Conservation (phyloP, 2,113 vertebrate genomes). For the Tenebrosternarchus preto region DNA sequence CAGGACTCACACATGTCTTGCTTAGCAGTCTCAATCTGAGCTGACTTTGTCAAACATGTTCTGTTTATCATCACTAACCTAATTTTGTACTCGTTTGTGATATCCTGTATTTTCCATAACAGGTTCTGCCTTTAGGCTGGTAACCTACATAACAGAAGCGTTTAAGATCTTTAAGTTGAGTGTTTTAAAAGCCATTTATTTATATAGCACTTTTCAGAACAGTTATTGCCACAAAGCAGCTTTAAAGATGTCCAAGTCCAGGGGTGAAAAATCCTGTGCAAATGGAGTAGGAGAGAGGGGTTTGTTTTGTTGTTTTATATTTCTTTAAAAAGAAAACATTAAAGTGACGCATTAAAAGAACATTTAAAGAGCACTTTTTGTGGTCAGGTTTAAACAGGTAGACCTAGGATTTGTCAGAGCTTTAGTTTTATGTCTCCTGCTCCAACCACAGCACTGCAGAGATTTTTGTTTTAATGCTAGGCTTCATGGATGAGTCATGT, state of each 20-base stretch:
- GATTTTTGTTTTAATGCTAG: conserved; percentile 5
- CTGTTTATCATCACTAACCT: conserved; percentile 10
- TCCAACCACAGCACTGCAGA: neutral
- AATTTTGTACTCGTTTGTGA: neutral
- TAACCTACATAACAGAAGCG: neutral
- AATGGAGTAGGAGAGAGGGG: neutral
- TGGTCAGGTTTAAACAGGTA: conserved; percentile 41
- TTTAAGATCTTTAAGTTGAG: neutral
- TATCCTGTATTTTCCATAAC: neutral
- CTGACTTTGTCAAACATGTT: neutral
- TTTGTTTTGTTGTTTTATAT: neutral
- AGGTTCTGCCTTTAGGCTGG: neutral
- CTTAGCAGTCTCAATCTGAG: no score
- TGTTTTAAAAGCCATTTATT: neutral
- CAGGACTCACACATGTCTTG: neutral
- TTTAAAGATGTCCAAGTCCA: no score
- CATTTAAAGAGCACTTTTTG: conserved; percentile 5
- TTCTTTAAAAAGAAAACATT: no score
- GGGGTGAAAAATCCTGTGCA: no score
- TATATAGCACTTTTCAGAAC: neutral
- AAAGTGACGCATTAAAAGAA: no score
- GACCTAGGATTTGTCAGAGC: neutral
- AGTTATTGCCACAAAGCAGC: neutral
- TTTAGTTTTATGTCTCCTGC: conserved; percentile 31
- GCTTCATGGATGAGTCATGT: neutral